Evolutionary conservation across 2,888 invertebrate species (phyloP).

Genomic region (Pseudanteris insignis): DNA sequence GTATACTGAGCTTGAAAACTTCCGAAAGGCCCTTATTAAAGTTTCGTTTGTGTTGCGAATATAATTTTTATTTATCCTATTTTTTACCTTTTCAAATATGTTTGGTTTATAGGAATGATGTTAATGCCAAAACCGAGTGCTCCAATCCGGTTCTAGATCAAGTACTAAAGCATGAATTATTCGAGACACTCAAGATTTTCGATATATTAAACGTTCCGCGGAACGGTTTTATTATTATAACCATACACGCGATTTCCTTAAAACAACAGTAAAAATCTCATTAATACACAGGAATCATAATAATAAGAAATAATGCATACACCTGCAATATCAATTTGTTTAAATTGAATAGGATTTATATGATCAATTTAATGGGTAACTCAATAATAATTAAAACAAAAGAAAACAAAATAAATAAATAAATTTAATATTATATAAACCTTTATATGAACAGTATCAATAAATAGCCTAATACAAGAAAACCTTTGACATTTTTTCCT

Average conservation of each 20-base stretch:
- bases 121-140: conserved; percentile 23
- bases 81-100: conserved; percentile 21
- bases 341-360: too few relatives aligned
- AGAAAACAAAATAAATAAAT: background rate
- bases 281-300: conserved; percentile 20
- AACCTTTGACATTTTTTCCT: too few relatives aligned
- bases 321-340: too few relatives aligned
- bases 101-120: conserved; percentile 34
- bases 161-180: conserved; percentile 37
- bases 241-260: conserved; percentile 41
- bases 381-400: too few relatives aligned
- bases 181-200: conserved; percentile 43
- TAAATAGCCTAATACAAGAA: too few relatives aligned
- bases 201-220: conserved; percentile 42
- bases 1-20: conserved; percentile 7
- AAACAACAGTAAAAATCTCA: conserved; percentile 37
- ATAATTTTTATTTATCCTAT: conserved; percentile 2
- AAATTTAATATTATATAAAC: too few relatives aligned
- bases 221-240: conserved; percentile 37
- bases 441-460: too few relatives aligned
- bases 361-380: too few relatives aligned
- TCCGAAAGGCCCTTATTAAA: conserved; percentile 15
- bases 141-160: conserved; percentile 23
- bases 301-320: too few relatives aligned
- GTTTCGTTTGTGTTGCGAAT: conserved; percentile 2